A percentile compares a stretch with the other conserved stretches of the same genome.
Conservation (phyloP, 1,140 invertebrate species). For the Lordiphosa collinella region DNA sequence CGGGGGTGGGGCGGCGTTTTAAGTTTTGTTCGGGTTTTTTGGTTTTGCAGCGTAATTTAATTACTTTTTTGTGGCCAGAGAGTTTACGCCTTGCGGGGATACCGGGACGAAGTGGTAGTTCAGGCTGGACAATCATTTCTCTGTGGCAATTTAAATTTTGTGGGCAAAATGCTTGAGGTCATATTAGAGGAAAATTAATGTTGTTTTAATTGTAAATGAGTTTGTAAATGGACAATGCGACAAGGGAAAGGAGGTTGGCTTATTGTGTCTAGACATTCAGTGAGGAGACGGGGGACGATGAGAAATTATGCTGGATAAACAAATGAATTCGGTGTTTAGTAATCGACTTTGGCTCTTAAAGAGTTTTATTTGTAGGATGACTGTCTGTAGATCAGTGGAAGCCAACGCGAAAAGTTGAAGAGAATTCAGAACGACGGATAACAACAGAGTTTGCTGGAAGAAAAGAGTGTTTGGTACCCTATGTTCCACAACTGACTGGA, state of each 20-base stretch:
- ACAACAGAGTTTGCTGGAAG: too few relatives aligned
- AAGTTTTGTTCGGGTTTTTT: conserved; percentile 45
- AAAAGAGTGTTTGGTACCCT: too few relatives aligned
- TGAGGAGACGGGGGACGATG: conserved; percentile 2
- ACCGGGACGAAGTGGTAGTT: not conserved
- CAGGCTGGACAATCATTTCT: conserved; percentile 47
- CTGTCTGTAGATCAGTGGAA: too few relatives aligned
- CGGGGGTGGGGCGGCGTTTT: conserved; percentile 40
- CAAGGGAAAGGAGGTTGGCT: not conserved
- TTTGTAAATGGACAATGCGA: conserved; percentile 43
- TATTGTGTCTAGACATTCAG: conserved; percentile 33
- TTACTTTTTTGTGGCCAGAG: conserved; percentile 66
- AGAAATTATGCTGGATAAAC: too few relatives aligned
- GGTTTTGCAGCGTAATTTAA: conserved; percentile 68
- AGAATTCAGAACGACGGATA: too few relatives aligned
- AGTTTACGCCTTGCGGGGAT: conserved; percentile 21
- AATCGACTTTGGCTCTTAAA: too few relatives aligned
- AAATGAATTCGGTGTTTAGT: too few relatives aligned
- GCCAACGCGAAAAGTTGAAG: too few relatives aligned
- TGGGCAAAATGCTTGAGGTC: conserved; percentile 63
- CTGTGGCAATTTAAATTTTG: conserved; percentile 58
- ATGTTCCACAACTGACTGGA: too few relatives aligned
- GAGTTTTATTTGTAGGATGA: too few relatives aligned
- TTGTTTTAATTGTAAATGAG: conserved; percentile 76
- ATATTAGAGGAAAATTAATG: conserved; percentile 72